phyloP scores from a whole-genome alignment of 1,140 invertebrate species.

The Diploscapter pachys region DNA sequence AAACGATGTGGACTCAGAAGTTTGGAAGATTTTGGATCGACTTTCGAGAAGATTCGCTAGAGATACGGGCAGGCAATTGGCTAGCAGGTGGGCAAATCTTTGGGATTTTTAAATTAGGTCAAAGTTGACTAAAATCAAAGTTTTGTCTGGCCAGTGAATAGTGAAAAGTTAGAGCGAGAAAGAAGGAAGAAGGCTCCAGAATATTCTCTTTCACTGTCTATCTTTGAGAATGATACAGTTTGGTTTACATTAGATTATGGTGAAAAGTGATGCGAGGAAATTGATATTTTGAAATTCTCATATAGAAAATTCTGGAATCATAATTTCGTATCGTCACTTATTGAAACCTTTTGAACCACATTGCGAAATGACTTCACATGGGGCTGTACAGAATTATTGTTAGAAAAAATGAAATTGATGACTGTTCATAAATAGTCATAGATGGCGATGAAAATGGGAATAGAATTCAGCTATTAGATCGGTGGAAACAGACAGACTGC shows the following conservation, averaged over 20 bases:
- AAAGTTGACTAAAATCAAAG: not conserved
- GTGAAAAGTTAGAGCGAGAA: slow-evolving; percentile 6
- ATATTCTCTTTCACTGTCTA: not conserved
- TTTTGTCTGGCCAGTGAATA: not conserved
- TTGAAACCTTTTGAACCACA: too few relatives aligned
- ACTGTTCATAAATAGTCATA: too few relatives aligned
- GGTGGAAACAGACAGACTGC: too few relatives aligned
- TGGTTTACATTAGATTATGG: not conserved
- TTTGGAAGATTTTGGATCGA: slow-evolving; percentile 6
- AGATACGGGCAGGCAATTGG: slow-evolving; percentile 23
- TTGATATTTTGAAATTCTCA: too few relatives aligned
- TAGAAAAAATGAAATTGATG: too few relatives aligned
- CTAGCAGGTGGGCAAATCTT: slow-evolving; percentile 17
- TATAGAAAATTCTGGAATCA: too few relatives aligned
- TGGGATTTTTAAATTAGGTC: not conserved
- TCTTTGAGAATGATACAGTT: not conserved
- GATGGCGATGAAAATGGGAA: too few relatives aligned
- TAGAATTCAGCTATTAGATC: too few relatives aligned
- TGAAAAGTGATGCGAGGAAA: too few relatives aligned
- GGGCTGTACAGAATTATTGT: too few relatives aligned
- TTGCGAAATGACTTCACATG: too few relatives aligned
- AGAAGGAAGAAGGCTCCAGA: not conserved
- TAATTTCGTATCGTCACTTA: too few relatives aligned
- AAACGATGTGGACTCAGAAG: slow-evolving; percentile 7
- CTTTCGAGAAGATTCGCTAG: slow-evolving; percentile 5